Percentiles rank a stretch among this genome's conserved stretches.
phyloP scores from a whole-genome alignment of 2,797 vertebrate species.

The Microcaecilia unicolor region DNA sequence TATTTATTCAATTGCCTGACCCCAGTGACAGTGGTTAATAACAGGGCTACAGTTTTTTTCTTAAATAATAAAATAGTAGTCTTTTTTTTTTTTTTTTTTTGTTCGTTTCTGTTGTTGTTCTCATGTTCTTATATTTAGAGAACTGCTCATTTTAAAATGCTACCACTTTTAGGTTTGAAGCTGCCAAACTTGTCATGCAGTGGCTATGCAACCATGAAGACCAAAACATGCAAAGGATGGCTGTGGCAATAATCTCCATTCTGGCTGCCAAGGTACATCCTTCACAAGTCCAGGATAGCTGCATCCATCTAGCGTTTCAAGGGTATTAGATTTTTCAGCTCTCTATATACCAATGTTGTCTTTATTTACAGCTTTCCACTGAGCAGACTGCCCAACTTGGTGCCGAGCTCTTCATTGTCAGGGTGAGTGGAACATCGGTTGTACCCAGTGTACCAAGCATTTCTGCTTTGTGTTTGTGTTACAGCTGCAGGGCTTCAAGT shows the following conservation, averaged over 20 bases:
- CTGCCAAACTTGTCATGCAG: conserved; percentile 97
- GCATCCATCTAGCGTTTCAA: background rate
- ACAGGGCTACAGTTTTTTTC: too few species aligned
- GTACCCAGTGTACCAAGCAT: too few species aligned
- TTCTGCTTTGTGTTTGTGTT: too few species aligned
- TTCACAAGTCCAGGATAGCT: background rate
- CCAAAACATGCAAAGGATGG: conserved; percentile 99
- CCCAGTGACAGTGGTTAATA: too few species aligned
- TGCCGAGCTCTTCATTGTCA: conserved; percentile 92
- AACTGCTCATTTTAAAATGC: background rate
- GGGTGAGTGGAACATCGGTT: conserved; percentile 71
- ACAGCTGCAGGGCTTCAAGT: too few species aligned
- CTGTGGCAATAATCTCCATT: conserved; percentile 96
- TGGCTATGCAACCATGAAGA: conserved; percentile 98
- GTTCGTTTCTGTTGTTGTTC: too few species aligned
- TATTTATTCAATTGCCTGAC: too few species aligned
- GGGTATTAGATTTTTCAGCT: too few species aligned
- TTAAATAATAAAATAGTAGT: too few species aligned
- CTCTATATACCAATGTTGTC: conserved; percentile 6
- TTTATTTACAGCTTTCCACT: conserved; percentile 76
- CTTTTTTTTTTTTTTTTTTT: too few species aligned
- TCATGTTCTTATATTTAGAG: too few species aligned
- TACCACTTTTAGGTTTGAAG: conserved; percentile 77
- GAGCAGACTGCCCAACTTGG: conserved; percentile 95
- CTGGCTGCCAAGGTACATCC: conserved; percentile 93